phyloP scores from a whole-genome alignment of 2,797 vertebrate species.

The Gambelia wislizenii region DNA sequence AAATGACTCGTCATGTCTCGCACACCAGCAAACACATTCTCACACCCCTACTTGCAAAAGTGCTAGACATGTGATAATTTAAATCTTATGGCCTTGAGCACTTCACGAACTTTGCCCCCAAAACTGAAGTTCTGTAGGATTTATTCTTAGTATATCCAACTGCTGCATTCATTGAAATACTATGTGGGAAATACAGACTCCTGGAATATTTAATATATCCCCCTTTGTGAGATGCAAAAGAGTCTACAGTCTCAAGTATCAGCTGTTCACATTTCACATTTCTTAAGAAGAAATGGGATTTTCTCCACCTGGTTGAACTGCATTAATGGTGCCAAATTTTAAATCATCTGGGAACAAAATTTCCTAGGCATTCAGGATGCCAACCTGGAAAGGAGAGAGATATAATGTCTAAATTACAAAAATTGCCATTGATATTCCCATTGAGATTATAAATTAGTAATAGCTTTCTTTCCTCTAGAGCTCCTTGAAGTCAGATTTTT shows the following conservation, averaged over 20 bases:
- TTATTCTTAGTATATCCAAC: background rate
- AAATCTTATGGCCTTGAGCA: constrained; percentile 15
- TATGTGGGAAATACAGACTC: background rate
- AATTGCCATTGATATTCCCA: background rate
- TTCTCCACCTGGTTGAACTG: background rate
- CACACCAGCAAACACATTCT: background rate
- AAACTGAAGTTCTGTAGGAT: constrained; percentile 1
- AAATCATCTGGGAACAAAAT: background rate
- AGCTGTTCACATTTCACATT: background rate
- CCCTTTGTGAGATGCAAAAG: background rate
- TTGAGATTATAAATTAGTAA: background rate
- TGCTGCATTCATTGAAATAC: background rate
- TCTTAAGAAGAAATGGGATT: background rate
- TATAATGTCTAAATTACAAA: background rate
- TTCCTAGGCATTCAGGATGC: background rate
- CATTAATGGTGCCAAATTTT: background rate
- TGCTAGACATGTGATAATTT: background rate
- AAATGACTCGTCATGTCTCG: background rate
- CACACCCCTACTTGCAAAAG: background rate
- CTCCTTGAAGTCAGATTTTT: background rate
- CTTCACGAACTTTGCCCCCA: background rate
- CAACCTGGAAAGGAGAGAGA: background rate
- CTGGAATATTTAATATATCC: background rate
- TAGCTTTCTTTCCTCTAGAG: background rate
- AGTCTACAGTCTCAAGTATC: background rate